Evolutionary conservation across 1,140 invertebrate genomes (phyloP).

Genomic region (Yoshiicerus persimilis): DNA sequence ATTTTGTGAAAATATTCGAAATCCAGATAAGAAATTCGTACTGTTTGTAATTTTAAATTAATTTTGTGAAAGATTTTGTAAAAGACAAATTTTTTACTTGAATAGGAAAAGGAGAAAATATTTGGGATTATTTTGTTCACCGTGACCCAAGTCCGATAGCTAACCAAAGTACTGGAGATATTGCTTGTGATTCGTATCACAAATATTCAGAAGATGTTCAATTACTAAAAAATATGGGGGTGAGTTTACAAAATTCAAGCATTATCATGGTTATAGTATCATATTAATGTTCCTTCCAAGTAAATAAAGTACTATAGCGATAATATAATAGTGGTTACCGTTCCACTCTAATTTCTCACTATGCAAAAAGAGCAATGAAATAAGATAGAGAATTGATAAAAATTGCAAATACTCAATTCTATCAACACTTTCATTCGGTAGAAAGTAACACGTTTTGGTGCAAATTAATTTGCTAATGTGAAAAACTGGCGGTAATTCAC

Average conservation of each 20-base stretch:
- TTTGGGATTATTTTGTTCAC: constrained; percentile 42
- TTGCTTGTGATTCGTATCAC: constrained; percentile 45
- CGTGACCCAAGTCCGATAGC: neutral
- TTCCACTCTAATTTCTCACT: neutral
- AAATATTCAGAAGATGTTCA: constrained; percentile 40
- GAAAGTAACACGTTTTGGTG: neutral
- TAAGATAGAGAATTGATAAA: neutral
- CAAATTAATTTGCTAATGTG: neutral
- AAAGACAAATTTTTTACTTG: neutral
- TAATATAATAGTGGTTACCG: neutral
- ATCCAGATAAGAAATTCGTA: too few relatives aligned
- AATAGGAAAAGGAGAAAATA: constrained; percentile 44
- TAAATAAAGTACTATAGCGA: neutral
- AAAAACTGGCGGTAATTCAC: too few relatives aligned
- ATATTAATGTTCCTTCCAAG: neutral
- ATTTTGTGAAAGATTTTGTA: too few relatives aligned
- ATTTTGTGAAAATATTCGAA: too few relatives aligned
- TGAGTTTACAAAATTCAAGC: neutral
- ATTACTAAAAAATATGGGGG: constrained; percentile 54
- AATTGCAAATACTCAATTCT: neutral
- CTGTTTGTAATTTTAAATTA: too few relatives aligned
- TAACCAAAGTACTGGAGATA: constrained; percentile 23
- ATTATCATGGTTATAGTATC: neutral
- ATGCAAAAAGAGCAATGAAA: too few relatives aligned
- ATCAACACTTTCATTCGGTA: neutral